phyloP scores from a whole-genome alignment of 2,113 vertebrate species.

The Blennius ocellaris region DNA sequence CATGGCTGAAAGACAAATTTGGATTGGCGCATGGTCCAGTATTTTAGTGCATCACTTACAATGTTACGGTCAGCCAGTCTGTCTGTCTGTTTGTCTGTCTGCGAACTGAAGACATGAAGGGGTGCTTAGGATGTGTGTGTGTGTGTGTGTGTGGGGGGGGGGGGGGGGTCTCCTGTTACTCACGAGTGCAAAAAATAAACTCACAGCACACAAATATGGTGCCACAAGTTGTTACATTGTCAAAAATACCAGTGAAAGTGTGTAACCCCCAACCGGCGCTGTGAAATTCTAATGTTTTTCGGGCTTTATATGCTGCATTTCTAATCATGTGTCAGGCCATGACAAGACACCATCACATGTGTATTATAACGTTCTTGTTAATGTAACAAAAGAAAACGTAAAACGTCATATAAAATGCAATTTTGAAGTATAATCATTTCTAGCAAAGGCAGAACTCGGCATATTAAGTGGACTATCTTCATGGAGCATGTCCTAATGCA shows the following conservation, averaged over 20 bases:
- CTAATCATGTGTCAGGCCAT: too few relatives aligned
- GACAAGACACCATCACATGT: too few relatives aligned
- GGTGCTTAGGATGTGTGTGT: neutral
- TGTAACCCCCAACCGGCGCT: too few relatives aligned
- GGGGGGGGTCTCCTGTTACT: conserved; percentile 16
- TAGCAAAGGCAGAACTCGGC: too few relatives aligned
- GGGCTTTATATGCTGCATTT: too few relatives aligned
- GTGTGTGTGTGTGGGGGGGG: neutral
- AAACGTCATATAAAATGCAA: too few relatives aligned
- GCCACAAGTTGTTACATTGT: conserved; percentile 6
- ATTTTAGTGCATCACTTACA: conserved; percentile 72
- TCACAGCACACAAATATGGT: conserved; percentile 22
- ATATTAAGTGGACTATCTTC: too few relatives aligned
- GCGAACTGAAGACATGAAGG: conserved; percentile 29
- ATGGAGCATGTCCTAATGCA: too few relatives aligned
- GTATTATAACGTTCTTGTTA: too few relatives aligned
- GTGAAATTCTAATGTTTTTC: too few relatives aligned
- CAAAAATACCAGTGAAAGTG: neutral
- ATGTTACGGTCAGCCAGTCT: conserved; percentile 70
- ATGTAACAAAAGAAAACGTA: too few relatives aligned
- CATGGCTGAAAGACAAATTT: conserved; percentile 74
- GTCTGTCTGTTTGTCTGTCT: conserved; percentile 59
- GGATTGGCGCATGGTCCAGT: conserved; percentile 69
- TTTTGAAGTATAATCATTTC: too few relatives aligned
- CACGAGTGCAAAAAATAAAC: conserved; percentile 58